A percentile compares a stretch with the other conserved stretches of the same genome.
Conservation (phyloP, 2,888 invertebrate species). For the Unio delphinus region DNA sequence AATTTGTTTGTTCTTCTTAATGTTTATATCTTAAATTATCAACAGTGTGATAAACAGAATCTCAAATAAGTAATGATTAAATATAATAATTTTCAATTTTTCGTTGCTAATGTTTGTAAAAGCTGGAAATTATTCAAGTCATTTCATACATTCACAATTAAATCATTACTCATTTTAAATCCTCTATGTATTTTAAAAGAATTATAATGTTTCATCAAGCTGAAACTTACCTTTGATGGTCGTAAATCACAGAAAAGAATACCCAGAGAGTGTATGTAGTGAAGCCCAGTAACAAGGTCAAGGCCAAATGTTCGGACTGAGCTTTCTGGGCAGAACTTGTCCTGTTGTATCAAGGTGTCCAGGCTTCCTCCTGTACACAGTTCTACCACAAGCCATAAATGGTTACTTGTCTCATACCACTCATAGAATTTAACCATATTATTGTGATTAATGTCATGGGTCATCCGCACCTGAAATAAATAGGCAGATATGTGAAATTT, state of each 20-base stretch:
- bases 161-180: too few relatives aligned
- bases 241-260: conserved; percentile 70
- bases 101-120: too few relatives aligned
- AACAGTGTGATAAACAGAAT: too few relatives aligned
- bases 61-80: too few relatives aligned
- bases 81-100: too few relatives aligned
- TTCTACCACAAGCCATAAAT: conserved; percentile 72
- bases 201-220: not conserved
- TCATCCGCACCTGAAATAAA: conserved; percentile 67
- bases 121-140: too few relatives aligned
- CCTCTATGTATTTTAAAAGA: too few relatives aligned
- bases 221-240: conserved; percentile 66
- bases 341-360: conserved; percentile 66
- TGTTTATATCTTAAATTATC: too few relatives aligned
- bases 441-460: conserved; percentile 69
- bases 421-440: conserved; percentile 71
- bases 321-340: conserved; percentile 68
- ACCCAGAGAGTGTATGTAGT: conserved; percentile 70
- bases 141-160: too few relatives aligned
- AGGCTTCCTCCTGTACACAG: conserved; percentile 70
- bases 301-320: conserved; percentile 67
- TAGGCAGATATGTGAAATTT: not conserved
- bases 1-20: too few relatives aligned
- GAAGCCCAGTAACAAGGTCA: conserved; percentile 68
- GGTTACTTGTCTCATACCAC: conserved; percentile 73